Base-by-base conservation (phyloP, 2,113 vertebrate genomes). In the Nothoprocta pentlandii region DNA sequence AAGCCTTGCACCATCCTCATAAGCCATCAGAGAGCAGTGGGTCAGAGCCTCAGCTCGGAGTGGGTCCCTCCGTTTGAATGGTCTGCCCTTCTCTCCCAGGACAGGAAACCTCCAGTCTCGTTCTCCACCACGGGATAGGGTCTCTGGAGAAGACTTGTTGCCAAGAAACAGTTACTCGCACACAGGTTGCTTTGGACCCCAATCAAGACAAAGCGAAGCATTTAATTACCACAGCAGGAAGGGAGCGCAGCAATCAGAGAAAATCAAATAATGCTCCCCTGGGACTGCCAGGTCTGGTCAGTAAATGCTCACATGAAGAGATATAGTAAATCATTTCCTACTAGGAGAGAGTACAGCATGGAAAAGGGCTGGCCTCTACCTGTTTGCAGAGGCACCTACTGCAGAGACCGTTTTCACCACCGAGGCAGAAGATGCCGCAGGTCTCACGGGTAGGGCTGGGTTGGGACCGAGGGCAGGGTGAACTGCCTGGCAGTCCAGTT, bases 191-290 rank as follows among this genome's bases (percentile, higher is more conserved):
- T 79, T 92, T 97, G 96, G 94, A 96, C 92, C 68, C 46, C 46
- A 82, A 97, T 97, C 96, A 97, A 96, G 80, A 70, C 77, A 41
- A 97, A 95, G 85, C 90, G 88, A 71, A 97, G 87, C 97, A 97
- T 97, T 98, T 98, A 98, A 97, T 97, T 98, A 97, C 90, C 20
- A 9, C 28, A 4, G 94, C 89, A 85, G 88, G 93, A 95, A 93
- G 96, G 94, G 56, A 63, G 94, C 86, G 92, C 84, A 71, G 94
- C 80, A 96, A 98, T 96, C 92, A 96, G 92, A 87, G 90, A 92
- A 96, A 97, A 98, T 97, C 91, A 36, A 97, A 97, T 98, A 91
- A 97, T 61, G 76, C 71, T 96, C 97, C 95, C 97, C 0, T 2
- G 95, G 92, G 97, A 90, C 67, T 64, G 80, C 22, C 59, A 87